Evolutionary conservation across 2,797 vertebrate species (phyloP), one percentile per base, ranked within the genome.

Genomic region (Acanthis flammea): DNA sequence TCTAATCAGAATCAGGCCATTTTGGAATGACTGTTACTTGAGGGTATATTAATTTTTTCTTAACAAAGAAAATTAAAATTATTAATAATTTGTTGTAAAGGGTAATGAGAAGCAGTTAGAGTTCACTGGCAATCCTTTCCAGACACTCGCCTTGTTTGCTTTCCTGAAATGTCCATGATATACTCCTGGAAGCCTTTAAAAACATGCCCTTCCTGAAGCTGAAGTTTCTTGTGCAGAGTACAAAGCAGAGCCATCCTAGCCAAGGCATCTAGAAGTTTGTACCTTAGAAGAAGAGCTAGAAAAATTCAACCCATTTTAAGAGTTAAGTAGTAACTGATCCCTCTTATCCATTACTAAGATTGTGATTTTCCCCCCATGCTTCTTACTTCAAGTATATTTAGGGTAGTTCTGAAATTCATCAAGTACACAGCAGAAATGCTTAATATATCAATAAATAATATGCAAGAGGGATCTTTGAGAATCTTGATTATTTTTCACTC

Each of bases 361-460:
- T 4, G 6, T 53, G 44, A 18, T n/a, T 9, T 9, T 35, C 10
- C 1, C 3, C 6, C 4, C 7, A 6, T 6, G 14, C 4, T 60
- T 61, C 18, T 66, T 74, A 39, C 15, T 4, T 50, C 6, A 9
- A 10, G 8, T 60, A 27, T 83, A 44, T 67, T 77, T 88, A 42
- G 65, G 12, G 21, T 70, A 41, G 33, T 77, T 76, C 23, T 67
- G 14, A 15, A 63, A 71, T 71, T 81, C 11, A 33, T 28, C 16
- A 67, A 16, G 44, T 70, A 42, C 3, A 15, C 47, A 57, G 19
- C 24, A 68, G 58, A 86, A 60, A 35, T 65, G 9, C 13, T 81
- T 8, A 13, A 55, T 80, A 10, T 44, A n/a, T 47, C 25, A 65
- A 3, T 53, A 76, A 58, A n/a, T 33, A 65, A 54, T 45, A 39